Evolutionary conservation across 1,140 invertebrate species (phyloP).

Genomic region (Drosophila seguyi): DNA sequence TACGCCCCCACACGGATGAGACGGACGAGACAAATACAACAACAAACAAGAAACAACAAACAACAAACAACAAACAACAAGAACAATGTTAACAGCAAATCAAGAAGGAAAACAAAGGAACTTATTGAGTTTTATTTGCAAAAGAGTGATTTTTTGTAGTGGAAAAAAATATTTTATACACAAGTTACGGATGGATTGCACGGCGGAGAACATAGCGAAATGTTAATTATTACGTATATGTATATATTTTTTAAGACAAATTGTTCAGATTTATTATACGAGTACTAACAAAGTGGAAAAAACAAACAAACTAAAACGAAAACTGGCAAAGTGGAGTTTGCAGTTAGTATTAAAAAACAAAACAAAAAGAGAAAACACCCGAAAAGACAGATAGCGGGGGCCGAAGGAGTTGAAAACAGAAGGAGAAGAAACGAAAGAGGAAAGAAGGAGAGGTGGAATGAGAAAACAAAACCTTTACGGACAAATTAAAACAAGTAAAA

Average conservation of each 20-base stretch:
- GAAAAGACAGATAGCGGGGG: conserved; percentile 2
- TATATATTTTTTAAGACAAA: conserved; percentile 83
- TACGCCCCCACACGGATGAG: conserved; percentile 23
- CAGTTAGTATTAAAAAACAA: conserved; percentile 61
- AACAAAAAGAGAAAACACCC: not conserved
- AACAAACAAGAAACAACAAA: conserved; percentile 17
- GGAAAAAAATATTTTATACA: conserved; percentile 81
- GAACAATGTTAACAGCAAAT: conserved; percentile 74
- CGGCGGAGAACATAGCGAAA: conserved; percentile 63
- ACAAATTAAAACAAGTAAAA: conserved; percentile 85
- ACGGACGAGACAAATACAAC: conserved; percentile 24
- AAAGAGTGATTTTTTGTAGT: conserved; percentile 83
- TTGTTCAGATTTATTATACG: conserved; percentile 74
- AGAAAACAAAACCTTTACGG: conserved; percentile 72
- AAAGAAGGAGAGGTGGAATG: conserved; percentile 13
- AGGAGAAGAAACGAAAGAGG: conserved; percentile 6
- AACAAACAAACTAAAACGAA: conserved; percentile 32
- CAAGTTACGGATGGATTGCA: conserved; percentile 56
- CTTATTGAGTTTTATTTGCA: conserved; percentile 81
- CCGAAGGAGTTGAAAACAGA: conserved; percentile 5
- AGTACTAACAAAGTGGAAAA: conserved; percentile 33
- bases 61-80: conserved; percentile 21
- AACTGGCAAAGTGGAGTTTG: conserved; percentile 40
- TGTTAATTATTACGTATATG: conserved; percentile 82
- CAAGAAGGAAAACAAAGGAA: conserved; percentile 50